A percentile compares a stretch with the other conserved stretches of the same genome.
Conservation (phyloP, 2,113 vertebrate species). For the Propithecus coquereli region DNA sequence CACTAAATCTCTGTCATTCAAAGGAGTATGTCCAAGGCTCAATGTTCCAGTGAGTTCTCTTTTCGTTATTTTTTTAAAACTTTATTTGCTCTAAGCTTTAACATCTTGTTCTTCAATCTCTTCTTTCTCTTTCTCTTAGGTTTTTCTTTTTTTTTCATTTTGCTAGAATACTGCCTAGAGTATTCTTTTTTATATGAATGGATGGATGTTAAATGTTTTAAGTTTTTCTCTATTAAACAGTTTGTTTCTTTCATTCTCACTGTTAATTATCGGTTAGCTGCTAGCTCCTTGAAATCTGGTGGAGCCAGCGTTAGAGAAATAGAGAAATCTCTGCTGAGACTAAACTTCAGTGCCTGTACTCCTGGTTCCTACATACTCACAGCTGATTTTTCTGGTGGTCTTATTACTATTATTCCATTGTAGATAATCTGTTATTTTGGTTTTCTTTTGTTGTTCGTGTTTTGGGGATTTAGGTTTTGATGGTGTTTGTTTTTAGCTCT, state of each 20-base stretch:
- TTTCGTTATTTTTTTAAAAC: background rate
- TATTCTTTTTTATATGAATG: background rate
- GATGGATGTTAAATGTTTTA: background rate
- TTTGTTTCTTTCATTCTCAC: background rate
- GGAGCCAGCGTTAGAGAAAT: background rate
- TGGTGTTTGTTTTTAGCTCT: background rate
- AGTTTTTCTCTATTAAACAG: background rate
- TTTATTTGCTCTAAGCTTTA: background rate
- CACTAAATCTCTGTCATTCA: background rate
- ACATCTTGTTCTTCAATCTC: background rate
- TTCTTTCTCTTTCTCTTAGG: background rate
- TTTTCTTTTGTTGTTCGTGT: background rate
- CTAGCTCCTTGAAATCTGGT: background rate
- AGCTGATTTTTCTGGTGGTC: background rate
- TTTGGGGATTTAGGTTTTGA: background rate
- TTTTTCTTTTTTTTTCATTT: background rate
- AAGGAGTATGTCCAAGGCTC: background rate
- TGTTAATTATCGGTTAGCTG: background rate
- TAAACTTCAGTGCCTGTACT: background rate
- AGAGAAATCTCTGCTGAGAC: background rate
- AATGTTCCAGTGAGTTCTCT: background rate
- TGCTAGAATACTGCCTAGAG: background rate
- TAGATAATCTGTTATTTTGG: background rate
- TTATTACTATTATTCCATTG: background rate
- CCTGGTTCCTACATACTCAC: rapidly evolving